Evolutionary conservation across 2,888 invertebrate species (phyloP).

Genomic region (Sycophila texana): DNA sequence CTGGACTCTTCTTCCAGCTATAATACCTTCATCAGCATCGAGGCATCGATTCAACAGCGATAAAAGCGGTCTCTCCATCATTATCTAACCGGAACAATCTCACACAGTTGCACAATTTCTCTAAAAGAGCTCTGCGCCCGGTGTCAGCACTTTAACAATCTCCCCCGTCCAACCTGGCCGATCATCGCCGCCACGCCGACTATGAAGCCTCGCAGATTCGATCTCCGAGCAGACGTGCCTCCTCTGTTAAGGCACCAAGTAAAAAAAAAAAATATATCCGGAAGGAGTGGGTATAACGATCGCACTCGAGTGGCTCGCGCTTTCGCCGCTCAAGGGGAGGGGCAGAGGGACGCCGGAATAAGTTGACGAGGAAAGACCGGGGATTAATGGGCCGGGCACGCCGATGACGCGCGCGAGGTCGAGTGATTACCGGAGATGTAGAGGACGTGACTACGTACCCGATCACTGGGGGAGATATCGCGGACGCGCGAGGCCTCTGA

Average conservation of each 20-base stretch:
- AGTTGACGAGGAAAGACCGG: neutral
- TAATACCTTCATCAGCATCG: neutral
- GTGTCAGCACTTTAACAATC: slow-evolving; percentile 44
- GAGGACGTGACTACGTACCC: slow-evolving; percentile 47
- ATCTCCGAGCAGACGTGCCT: neutral
- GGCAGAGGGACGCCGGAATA: neutral
- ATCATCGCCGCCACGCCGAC: no score
- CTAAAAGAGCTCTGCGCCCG: neutral
- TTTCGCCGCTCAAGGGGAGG: neutral
- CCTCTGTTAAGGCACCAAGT: neutral
- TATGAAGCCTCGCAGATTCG: no score
- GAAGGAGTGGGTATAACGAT: neutral
- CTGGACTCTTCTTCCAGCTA: neutral
- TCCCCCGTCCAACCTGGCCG: neutral
- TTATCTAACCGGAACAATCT: slow-evolving; percentile 23
- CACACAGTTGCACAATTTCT: slow-evolving; percentile 28
- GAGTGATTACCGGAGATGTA: slow-evolving; percentile 36
- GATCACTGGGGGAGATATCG: slow-evolving; percentile 39
- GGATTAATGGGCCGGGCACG: slow-evolving; percentile 1
- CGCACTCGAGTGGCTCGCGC: neutral
- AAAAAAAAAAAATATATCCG: slow-evolving; percentile 5
- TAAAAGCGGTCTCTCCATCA: neutral
- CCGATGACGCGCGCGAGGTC: slow-evolving; percentile 25
- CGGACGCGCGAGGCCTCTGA: neutral
- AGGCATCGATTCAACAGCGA: neutral